Percentiles rank a stretch among this genome's conserved stretches.
These are phyloP conservation scores for Pituophis catenifer DNA, from an alignment of 2,113 vertebrate species.

Conservation along the genomic window DNA sequence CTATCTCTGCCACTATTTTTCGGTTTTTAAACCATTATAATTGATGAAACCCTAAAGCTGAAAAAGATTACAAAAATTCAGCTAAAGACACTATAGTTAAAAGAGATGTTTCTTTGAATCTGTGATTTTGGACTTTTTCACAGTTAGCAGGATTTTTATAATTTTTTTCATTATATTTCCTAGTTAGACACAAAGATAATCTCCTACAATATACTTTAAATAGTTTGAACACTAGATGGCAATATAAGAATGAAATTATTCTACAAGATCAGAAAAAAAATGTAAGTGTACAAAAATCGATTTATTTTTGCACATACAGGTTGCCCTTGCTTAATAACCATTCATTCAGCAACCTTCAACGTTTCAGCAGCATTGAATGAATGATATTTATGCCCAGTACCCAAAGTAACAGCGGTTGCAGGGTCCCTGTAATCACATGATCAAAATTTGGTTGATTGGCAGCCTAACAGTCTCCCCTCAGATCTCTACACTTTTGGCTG, in stretches of 20 bases:
- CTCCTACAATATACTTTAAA: neutral
- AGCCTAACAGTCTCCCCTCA: neutral
- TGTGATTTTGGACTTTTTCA: neutral
- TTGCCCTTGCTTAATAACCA: neutral
- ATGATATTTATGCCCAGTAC: neutral
- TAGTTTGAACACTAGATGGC: conserved; percentile 66
- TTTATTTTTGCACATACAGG: neutral
- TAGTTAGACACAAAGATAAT: neutral
- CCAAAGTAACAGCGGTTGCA: neutral
- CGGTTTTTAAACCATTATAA: neutral
- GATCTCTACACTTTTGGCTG: neutral
- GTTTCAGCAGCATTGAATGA: neutral
- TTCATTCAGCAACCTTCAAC: neutral
- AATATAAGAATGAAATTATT: conserved; percentile 59
- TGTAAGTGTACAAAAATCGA: neutral
- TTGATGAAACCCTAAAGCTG: neutral
- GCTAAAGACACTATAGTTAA: neutral
- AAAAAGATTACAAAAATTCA: neutral
- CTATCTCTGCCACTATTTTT: neutral
- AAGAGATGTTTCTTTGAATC: neutral
- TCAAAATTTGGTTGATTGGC: neutral
- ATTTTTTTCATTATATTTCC: neutral
- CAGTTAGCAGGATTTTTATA: neutral
- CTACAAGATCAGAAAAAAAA: accelerated
- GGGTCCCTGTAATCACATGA: neutral